A percentile compares a stretch with the other conserved stretches of the same genome.
phyloP scores from a whole-genome alignment of 2,797 vertebrate genomes.

The Acrossocheilus wenchowensis region DNA sequence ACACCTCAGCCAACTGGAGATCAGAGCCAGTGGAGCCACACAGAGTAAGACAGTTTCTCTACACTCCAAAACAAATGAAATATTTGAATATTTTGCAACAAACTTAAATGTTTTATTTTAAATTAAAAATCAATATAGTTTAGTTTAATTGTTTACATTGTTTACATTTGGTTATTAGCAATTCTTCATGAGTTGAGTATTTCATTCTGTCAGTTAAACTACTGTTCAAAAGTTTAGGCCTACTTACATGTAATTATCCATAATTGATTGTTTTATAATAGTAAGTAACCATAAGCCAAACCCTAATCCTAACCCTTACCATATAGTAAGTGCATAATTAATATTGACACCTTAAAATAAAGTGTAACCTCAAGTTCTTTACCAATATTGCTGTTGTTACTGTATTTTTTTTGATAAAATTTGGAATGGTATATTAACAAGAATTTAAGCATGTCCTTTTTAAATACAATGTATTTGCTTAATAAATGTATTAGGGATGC shows the following conservation, averaged over 20 bases:
- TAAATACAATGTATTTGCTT: neutral
- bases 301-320: too few relatives aligned
- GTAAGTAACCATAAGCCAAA: too few relatives aligned
- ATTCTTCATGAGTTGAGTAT: too few relatives aligned
- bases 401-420: neutral
- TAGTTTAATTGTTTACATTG: neutral
- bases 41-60: slow-evolving; percentile 44
- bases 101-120: neutral
- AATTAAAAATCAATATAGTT: neutral
- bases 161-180: too few relatives aligned
- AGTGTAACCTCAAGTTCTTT: too few relatives aligned
- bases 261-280: too few relatives aligned
- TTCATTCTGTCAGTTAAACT: too few relatives aligned
- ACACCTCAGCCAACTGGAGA: slow-evolving; percentile 86
- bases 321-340: too few relatives aligned
- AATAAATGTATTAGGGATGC: neutral
- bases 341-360: too few relatives aligned
- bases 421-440: neutral
- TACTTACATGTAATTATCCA: too few relatives aligned
- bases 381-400: too few relatives aligned
- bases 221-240: too few relatives aligned
- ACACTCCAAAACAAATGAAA: neutral
- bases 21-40: slow-evolving; percentile 59
- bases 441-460: neutral
- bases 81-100: neutral